Evolutionary conservation across 2,888 invertebrate species (phyloP).

Genomic region (Mesoligia furuncula): DNA sequence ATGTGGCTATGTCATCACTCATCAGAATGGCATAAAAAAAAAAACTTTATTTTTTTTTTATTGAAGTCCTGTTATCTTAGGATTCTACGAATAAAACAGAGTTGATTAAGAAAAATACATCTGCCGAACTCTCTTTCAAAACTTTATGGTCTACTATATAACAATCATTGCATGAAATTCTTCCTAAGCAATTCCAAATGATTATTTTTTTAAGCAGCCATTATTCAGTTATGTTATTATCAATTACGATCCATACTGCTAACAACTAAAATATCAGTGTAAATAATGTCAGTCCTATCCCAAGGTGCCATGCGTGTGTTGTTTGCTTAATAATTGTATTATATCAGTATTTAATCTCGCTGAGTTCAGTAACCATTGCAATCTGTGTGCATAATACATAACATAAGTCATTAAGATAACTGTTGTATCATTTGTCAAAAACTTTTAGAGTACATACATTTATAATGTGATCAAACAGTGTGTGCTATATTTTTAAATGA

Average conservation of each 20-base stretch:
- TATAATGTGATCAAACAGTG: constrained; percentile 1
- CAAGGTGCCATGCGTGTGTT: constrained; percentile 40
- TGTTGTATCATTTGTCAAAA: constrained; percentile 34
- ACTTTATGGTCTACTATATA: background rate
- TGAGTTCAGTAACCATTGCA: constrained; percentile 52
- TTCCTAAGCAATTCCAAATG: background rate
- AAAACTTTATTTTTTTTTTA: background rate
- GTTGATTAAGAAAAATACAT: background rate
- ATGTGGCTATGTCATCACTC: background rate
- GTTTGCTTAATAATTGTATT: constrained; percentile 42
- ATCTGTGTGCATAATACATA: constrained; percentile 40
- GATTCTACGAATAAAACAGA: background rate
- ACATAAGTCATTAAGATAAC: constrained; percentile 51
- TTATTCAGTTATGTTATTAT: background rate
- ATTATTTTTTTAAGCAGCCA: background rate
- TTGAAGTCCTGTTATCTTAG: background rate
- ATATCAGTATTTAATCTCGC: constrained; percentile 55
- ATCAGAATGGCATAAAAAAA: background rate
- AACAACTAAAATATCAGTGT: background rate
- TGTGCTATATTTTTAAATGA: background rate
- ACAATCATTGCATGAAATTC: background rate
- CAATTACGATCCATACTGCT: background rate
- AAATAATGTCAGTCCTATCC: constrained; percentile 46
- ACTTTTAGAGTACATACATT: background rate
- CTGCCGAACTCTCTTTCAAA: background rate